Evolutionary conservation across 2,113 vertebrate genomes (phyloP), one percentile per base, ranked within the genome.

Genomic region (Gobio gobio): DNA sequence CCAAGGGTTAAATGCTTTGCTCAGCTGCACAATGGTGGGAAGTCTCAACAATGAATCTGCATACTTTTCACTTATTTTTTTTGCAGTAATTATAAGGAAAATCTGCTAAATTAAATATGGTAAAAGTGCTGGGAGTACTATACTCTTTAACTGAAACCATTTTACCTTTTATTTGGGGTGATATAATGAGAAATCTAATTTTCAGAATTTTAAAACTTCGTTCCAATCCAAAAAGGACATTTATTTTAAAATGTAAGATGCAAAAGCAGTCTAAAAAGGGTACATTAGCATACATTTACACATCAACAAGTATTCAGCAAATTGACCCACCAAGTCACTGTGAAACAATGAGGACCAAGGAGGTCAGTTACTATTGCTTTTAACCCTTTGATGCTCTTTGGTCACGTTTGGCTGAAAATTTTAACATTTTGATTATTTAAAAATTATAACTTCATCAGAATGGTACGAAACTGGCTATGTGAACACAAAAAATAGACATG

Each of bases 1-100:
- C 78, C 43, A 68, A 64, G 61, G 61, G 45, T 81, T 81, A 66
- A 64, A 81, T 13, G 24, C 43, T 29, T 45, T 64, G 58, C 77
- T 64, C 59, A 80, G 61, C 24, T 47, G 16, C 43, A 49, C 24
- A 33, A 29, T 33, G 4, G 8, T 66, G 33, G 54, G 20, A 16
- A 20, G 36, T 26, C 45, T 68, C 78, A 66, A 13, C 7, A 7
- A 51, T 33, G 9, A 66, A 51, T 68, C 45, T 13, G 45, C n/a
- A 66, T 29, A 13, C 45, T 51, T 81, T 68, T 1, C 1, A 29
- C 29, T 29, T 29, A 29, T 18, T 64, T 80, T 36, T 76, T 78
- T 45, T 78, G 7, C 6, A 0, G 22, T 24, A 45, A 79, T 26
- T 45, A 24, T 26, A 16, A 51, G 13, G 29, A 16, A 36, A 54